A percentile compares a stretch with the other conserved stretches of the same genome.
These are phyloP conservation scores for Oenanthe oenanthe DNA, from an alignment of 2,113 vertebrate genomes.

Conservation along the genomic window DNA sequence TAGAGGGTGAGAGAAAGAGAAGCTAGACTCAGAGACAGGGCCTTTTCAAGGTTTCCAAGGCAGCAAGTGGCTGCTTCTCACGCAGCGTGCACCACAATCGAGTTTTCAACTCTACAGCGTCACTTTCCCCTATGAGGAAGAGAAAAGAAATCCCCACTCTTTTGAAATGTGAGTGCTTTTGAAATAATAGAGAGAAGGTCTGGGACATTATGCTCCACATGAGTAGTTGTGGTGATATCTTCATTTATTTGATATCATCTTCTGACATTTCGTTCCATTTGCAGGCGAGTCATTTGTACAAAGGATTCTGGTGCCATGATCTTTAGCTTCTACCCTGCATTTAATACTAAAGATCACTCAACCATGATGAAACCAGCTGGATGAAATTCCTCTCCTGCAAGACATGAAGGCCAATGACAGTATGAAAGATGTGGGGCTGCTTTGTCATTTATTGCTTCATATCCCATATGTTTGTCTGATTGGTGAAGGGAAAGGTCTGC, in stretches of 20 bases:
- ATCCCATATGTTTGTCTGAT: not conserved
- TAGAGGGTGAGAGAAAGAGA: slow-evolving; percentile 48
- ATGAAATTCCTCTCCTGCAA: slow-evolving; percentile 29
- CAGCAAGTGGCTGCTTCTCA: slow-evolving; percentile 58
- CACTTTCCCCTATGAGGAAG: not conserved
- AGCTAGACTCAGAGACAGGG: not conserved
- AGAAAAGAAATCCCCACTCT: not conserved
- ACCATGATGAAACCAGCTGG: not conserved
- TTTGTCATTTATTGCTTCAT: slow-evolving; percentile 25
- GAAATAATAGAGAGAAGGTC: slow-evolving; percentile 24
- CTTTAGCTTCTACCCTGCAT: slow-evolving; percentile 44
- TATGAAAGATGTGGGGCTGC: not conserved
- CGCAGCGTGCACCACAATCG: not conserved
- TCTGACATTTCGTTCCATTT: not conserved
- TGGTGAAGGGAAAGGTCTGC: not conserved
- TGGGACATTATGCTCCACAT: slow-evolving; percentile 23
- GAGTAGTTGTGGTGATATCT: slow-evolving; percentile 20
- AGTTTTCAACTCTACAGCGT: not conserved
- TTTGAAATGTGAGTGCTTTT: slow-evolving; percentile 26
- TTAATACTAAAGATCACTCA: slow-evolving; percentile 15
- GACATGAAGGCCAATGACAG: not conserved
- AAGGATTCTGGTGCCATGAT: slow-evolving; percentile 9
- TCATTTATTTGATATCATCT: slow-evolving; percentile 34
- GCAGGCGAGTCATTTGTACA: not conserved
- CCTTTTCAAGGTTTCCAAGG: slow-evolving; percentile 69